phyloP scores from a whole-genome alignment of 1,140 invertebrate species.

The Xylocopa sonorina region DNA sequence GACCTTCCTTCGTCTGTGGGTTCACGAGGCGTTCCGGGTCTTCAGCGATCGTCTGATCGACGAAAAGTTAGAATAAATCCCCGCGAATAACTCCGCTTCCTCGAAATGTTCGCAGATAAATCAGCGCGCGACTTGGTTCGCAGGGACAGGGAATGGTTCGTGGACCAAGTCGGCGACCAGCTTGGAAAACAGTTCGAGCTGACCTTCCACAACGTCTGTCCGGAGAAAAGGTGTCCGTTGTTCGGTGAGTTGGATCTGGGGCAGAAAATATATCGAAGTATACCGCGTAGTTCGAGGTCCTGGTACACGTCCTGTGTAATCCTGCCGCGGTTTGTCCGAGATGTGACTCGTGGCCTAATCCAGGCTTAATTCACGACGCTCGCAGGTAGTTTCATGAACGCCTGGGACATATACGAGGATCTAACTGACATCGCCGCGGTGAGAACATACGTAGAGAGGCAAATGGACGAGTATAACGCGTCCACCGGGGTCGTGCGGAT shows the following conservation, averaged over 20 bases:
- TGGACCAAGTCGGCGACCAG: conserved; percentile 86
- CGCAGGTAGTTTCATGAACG: conserved; percentile 87
- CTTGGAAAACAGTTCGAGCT: conserved; percentile 89
- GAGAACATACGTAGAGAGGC: conserved; percentile 85
- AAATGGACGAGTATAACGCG: conserved; percentile 91
- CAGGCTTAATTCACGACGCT: not conserved
- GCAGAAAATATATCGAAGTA: not conserved
- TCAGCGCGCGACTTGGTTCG: conserved; percentile 50
- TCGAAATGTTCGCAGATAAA: not conserved
- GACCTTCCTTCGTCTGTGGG: conserved; percentile 89
- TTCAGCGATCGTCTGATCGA: conserved; percentile 92
- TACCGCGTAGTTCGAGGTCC: no score
- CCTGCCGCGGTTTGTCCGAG: not conserved
- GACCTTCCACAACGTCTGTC: conserved; percentile 91
- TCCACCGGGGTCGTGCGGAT: conserved; percentile 88
- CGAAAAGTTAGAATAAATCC: conserved; percentile 82
- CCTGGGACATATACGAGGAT: conserved; percentile 89
- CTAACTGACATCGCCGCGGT: conserved; percentile 85
- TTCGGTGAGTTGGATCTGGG: conserved; percentile 83
- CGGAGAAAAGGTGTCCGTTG: conserved; percentile 87
- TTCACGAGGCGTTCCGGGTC: conserved; percentile 92
- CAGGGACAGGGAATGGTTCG: conserved; percentile 90
- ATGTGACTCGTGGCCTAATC: not conserved
- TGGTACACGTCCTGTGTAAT: not conserved
- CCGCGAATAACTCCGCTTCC: conserved; percentile 28